These are phyloP conservation scores for Eulemur rubriventer DNA, from an alignment of 2,797 vertebrate genomes.

Conservation along the genomic window DNA sequence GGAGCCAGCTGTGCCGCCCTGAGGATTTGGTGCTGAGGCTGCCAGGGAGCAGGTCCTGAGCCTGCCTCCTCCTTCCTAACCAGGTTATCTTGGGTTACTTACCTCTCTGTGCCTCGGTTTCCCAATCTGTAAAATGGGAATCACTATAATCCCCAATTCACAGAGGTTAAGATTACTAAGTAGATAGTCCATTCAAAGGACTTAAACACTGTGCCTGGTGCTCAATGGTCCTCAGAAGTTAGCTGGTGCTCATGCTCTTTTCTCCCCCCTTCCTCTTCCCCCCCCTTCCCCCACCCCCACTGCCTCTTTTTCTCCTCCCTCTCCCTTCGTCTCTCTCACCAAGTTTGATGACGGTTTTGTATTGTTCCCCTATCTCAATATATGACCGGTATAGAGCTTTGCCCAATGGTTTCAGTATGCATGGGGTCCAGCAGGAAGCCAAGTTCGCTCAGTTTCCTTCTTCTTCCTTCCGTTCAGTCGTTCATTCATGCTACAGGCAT, in stretches of 20 bases:
- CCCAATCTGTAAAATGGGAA: neutral
- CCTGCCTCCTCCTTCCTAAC: neutral
- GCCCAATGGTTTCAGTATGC: too few species aligned
- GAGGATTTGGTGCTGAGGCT: neutral
- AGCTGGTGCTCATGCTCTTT: accelerated
- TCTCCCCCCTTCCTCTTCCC: neutral
- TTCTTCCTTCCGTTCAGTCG: neutral
- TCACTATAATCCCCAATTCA: neutral
- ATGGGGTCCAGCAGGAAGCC: neutral
- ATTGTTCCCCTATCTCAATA: neutral
- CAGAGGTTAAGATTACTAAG: neutral
- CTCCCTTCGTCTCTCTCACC: neutral
- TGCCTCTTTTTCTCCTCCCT: neutral
- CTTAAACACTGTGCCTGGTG: accelerated
- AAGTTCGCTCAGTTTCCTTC: neutral
- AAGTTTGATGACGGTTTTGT: neutral
- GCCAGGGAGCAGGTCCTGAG: neutral
- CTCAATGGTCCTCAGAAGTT: neutral
- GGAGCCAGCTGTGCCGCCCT: neutral
- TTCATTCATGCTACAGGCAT: neutral
- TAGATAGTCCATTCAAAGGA: neutral
- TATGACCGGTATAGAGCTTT: neutral
- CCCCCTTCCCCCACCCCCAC: too few species aligned
- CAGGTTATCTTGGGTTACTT: neutral
- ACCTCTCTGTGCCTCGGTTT: neutral